A percentile compares a stretch with the other conserved stretches of the same genome.
phyloP scores from a whole-genome alignment of 1,140 invertebrate species.

The Drosophila grimshawi region DNA sequence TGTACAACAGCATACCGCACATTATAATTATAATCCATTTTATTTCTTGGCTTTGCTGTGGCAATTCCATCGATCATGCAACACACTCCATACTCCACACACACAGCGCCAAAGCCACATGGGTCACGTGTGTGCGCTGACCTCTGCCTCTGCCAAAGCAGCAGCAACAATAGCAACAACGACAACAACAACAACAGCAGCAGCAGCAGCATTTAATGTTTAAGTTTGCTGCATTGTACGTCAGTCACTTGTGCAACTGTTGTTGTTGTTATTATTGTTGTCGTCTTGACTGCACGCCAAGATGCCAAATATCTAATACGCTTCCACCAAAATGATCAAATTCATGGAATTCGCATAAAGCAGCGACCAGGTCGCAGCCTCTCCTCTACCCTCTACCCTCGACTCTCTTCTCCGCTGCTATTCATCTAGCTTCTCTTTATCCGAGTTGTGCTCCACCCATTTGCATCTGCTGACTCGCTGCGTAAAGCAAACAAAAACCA shows the following conservation, averaged over 20 bases:
- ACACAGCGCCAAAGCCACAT: background rate
- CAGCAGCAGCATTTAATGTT: constrained; percentile 21
- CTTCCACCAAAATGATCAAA: constrained; percentile 77
- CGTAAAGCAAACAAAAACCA: constrained; percentile 75
- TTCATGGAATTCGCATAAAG: constrained; percentile 80
- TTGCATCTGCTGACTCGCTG: constrained; percentile 49
- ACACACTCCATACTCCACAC: constrained; percentile 2
- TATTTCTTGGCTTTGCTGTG: constrained; percentile 59
- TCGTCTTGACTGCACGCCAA: constrained; percentile 54
- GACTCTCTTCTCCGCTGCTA: background rate
- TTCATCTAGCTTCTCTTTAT: constrained; percentile 3
- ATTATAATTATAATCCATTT: constrained; percentile 83
- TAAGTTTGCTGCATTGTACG: constrained; percentile 60
- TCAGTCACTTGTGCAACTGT: constrained; percentile 56
- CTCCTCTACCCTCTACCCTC: background rate
- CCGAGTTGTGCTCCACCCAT: constrained; percentile 45
- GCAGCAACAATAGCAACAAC: constrained; percentile 20
- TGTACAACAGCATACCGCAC: constrained; percentile 11
- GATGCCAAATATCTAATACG: constrained; percentile 80
- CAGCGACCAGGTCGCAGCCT: constrained; percentile 47
- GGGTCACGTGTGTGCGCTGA: constrained; percentile 79
- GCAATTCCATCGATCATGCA: constrained; percentile 79
- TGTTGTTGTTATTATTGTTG: constrained; percentile 26
- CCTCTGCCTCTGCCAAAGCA: constrained; percentile 47
- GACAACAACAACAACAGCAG: constrained; percentile 15